phyloP scores from a whole-genome alignment of 53 echinoderm and acorn worm species.

The Echinarachnius parma region DNA sequence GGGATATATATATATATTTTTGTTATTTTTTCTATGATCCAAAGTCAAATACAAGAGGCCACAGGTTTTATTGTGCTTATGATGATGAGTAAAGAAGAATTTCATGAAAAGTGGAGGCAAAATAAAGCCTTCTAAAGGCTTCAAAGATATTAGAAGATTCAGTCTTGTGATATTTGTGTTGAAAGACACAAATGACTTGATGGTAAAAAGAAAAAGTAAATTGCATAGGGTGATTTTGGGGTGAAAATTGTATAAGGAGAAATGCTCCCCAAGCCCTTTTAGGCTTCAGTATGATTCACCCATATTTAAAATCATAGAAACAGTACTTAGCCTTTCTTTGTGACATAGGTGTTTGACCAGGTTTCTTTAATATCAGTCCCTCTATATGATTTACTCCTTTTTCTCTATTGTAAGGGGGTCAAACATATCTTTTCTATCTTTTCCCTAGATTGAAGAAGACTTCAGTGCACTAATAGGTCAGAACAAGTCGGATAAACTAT shows the following conservation, averaged over 20 bases:
- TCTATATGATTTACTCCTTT: conserved; percentile 16
- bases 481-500: conserved; percentile 20
- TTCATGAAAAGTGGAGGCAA: conserved; percentile 21
- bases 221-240: conserved; percentile 18
- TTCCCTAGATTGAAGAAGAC: conserved; percentile 33
- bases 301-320: conserved; percentile 18
- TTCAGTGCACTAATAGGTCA: conserved; percentile 21
- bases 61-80: conserved; percentile 17
- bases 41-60: conserved; percentile 5
- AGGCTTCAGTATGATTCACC: background rate
- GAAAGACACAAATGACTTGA: conserved; percentile 11
- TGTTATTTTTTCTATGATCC: conserved; percentile 1
- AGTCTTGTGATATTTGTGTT: conserved; percentile 6
- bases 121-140: too few species aligned
- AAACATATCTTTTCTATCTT: conserved; percentile 23
- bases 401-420: background rate
- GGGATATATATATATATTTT: background rate
- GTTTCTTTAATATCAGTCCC: conserved; percentile 20
- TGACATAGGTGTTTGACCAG: conserved; percentile 13
- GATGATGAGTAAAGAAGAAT: conserved; percentile 20
- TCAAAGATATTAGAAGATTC: conserved; percentile 9
- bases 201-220: conserved; percentile 15
- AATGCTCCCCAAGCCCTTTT: conserved; percentile 7
- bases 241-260: background rate
- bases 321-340: conserved; percentile 23